A percentile compares a stretch with the other conserved stretches of the same genome.
These are phyloP conservation scores for Euglossa dilemma DNA, from an alignment of 1,140 invertebrate genomes.

Conservation along the genomic window DNA sequence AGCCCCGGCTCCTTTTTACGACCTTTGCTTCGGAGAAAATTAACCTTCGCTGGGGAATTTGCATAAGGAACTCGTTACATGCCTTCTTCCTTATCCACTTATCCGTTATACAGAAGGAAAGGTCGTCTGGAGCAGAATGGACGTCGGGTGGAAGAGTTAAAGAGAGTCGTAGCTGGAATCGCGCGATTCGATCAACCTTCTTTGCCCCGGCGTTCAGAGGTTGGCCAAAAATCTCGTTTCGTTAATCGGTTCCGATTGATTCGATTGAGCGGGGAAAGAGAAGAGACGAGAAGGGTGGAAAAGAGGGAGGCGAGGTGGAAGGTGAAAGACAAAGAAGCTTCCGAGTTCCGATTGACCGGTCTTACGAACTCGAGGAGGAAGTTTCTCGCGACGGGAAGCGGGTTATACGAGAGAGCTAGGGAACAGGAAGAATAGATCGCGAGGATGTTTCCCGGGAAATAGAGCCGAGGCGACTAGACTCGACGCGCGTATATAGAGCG, in stretches of 20 bases:
- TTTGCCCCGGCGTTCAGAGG: too few relatives aligned
- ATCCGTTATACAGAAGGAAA: too few relatives aligned
- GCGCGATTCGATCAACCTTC: background rate
- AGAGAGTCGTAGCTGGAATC: too few relatives aligned
- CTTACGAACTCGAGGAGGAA: background rate
- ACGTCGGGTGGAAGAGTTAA: too few relatives aligned
- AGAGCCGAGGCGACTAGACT: slow-evolving; percentile 1
- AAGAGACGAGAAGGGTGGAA: background rate
- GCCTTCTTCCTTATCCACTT: too few relatives aligned
- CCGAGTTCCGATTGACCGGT: slow-evolving; percentile 15
- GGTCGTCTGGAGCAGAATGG: too few relatives aligned
- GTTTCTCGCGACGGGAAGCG: background rate
- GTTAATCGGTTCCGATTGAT: background rate
- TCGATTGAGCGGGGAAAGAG: background rate
- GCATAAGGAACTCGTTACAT: background rate
- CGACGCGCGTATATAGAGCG: slow-evolving; percentile 24
- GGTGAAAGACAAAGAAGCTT: background rate
- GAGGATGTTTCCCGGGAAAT: slow-evolving; percentile 7
- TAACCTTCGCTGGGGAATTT: slow-evolving; percentile 4
- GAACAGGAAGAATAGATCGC: background rate
- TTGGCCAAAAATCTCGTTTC: background rate
- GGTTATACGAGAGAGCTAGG: too few relatives aligned
- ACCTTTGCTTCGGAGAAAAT: background rate
- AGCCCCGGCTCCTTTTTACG: background rate
- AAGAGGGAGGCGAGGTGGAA: background rate